Base-by-base conservation (phyloP, 2,113 vertebrate species). In the Phyllopteryx taeniolatus region DNA sequence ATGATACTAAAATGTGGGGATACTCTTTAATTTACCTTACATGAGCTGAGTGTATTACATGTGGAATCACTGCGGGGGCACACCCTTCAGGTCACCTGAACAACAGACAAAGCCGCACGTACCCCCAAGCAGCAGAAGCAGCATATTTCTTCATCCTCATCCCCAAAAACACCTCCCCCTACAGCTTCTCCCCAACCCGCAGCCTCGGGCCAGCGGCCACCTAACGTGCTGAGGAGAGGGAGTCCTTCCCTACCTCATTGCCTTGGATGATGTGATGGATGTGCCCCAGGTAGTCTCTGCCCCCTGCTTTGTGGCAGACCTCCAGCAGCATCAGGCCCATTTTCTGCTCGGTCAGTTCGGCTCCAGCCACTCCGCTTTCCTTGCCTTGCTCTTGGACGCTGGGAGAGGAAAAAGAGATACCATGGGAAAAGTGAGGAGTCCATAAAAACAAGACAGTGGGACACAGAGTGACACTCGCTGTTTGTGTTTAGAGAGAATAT, bases 261-360 rank as follows among this genome's bases (percentile, higher is more conserved):
- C 96, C 95, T 93, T 86, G 95, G 94, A 98, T 96, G 96, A 96
- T 96, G 94, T 97, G 96, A 98, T 98, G 95, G 95, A 99, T 98
- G 95, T 96, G 96, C 96, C 93, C 94, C 94, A 99, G 95, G 95
- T 98, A 95, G 91, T 94, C 79, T 70, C 91, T 94, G 93, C 96
- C 96, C 98, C 96, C 96, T 98, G 96, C 95, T 96, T 94, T 94
- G 94, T 96, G 96, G 96, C 96, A 96, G 90, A 97, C 93, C 95
- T 97, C 96, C 96, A 98, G 93, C 91, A 97, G 93, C 94, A 95
- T 96, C 94, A 94, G 93, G 92, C 94, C 94, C 94, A 97, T 97
- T 98, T 97, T 96, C 95, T 97, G 96, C 93, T 98, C 95, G 94
- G 95, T 94, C 93, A 94, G 91, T 95, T 96, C 95, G 89, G 93